A percentile compares a stretch with the other conserved stretches of the same genome.
Evolutionary conservation across 2,888 invertebrate genomes (phyloP).

Genomic region (Caradrina kadenii): DNA sequence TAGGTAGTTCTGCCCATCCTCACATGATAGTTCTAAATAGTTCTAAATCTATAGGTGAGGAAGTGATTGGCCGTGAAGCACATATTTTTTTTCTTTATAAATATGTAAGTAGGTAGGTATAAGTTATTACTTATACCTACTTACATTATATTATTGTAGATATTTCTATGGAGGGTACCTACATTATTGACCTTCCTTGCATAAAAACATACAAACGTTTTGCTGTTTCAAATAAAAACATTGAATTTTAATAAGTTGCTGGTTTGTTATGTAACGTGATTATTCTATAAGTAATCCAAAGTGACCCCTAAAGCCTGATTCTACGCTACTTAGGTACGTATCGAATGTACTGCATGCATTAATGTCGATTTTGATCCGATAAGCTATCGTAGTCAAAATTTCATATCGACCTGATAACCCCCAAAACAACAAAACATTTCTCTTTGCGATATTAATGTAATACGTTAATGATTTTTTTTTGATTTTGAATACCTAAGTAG

Average conservation of each 20-base stretch:
- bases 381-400: slow-evolving; percentile 29
- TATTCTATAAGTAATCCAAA: slow-evolving; percentile 25
- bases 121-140: no score
- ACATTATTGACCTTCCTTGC: slow-evolving; percentile 31
- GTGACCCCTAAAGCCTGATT: slow-evolving; percentile 15
- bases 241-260: slow-evolving; percentile 10
- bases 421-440: slow-evolving; percentile 19
- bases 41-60: no score
- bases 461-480: background rate
- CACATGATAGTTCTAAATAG: no score
- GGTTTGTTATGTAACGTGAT: slow-evolving; percentile 11
- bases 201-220: slow-evolving; percentile 11
- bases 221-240: slow-evolving; percentile 22
- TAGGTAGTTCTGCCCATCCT: no score
- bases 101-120: no score
- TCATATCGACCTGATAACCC: slow-evolving; percentile 21
- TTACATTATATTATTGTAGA: no score
- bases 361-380: slow-evolving; percentile 34
- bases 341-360: background rate
- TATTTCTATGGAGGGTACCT: background rate
- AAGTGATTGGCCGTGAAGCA: no score
- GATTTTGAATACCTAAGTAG: background rate
- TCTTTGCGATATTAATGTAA: background rate
- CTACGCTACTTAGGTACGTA: background rate
- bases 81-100: no score